These are phyloP conservation scores for Steromphala cineraria DNA, from an alignment of 2,888 invertebrate genomes.

Conservation along the genomic window DNA sequence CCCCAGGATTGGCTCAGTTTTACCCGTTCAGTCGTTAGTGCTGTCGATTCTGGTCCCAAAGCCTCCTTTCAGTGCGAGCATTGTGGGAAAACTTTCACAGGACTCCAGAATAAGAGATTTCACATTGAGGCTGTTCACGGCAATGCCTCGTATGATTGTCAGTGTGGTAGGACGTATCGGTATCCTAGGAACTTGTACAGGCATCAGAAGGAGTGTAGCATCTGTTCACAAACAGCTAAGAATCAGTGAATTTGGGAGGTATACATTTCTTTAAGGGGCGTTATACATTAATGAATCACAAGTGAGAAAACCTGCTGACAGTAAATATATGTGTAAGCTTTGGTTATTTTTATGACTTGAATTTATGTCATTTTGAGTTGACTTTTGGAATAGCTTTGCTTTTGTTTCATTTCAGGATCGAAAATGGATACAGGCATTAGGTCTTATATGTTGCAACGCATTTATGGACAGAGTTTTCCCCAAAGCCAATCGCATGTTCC, in stretches of 20 bases:
- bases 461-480: background rate
- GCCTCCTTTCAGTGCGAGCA: background rate
- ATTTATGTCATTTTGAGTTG: background rate
- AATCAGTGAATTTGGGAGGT: too few relatives aligned
- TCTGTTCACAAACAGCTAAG: too few relatives aligned
- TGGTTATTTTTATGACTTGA: background rate
- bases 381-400: constrained; percentile 4
- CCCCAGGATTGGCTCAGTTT: background rate
- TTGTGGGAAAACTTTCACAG: constrained; percentile 11
- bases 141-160: background rate
- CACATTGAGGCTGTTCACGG: constrained; percentile 9
- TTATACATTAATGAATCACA: too few relatives aligned
- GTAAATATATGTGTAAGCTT: background rate
- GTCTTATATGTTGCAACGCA: background rate
- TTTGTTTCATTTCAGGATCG: background rate
- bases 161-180: background rate
- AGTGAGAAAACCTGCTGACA: too few relatives aligned
- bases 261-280: too few relatives aligned
- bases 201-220: background rate
- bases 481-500: background rate
- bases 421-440: background rate
- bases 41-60: background rate
- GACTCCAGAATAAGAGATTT: constrained; percentile 14
- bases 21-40: background rate
- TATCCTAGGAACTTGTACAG: constrained; percentile 3